A percentile compares a stretch with the other conserved stretches of the same genome.
Conservation (phyloP, 2,113 vertebrate species). For the Charina bottae region DNA sequence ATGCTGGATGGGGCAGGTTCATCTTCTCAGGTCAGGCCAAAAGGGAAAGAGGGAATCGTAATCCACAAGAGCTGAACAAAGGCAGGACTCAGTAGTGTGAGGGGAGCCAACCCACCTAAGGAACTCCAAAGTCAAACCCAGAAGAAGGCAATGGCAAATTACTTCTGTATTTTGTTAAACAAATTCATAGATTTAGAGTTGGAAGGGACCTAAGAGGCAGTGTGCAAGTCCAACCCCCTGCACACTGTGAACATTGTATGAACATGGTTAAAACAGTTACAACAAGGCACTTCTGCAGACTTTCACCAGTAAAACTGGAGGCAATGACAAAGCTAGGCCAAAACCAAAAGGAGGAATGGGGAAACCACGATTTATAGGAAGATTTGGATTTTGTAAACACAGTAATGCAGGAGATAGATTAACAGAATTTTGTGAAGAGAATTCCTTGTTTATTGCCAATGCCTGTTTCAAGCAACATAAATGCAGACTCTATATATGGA, state of each 20-base stretch:
- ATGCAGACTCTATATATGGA: neutral
- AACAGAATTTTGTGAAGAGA: neutral
- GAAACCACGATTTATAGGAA: neutral
- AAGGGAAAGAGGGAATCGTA: neutral
- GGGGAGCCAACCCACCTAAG: too few relatives aligned
- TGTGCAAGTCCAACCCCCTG: neutral
- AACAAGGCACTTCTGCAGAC: neutral
- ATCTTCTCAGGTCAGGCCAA: neutral
- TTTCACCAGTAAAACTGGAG: neutral
- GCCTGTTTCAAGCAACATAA: neutral
- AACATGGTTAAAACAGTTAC: neutral
- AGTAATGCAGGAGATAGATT: neutral
- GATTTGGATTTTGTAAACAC: neutral
- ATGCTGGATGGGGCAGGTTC: neutral
- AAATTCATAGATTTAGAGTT: neutral
- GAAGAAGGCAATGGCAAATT: neutral
- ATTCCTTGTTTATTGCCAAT: neutral
- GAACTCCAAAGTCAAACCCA: neutral
- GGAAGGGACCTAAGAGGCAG: neutral
- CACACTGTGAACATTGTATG: neutral
- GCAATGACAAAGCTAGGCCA: neutral
- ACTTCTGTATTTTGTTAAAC: neutral
- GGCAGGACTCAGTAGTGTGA: neutral
- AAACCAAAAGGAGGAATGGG: neutral
- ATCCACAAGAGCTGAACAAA: neutral